A percentile compares a stretch with the other conserved stretches of the same genome.
Conservation (phyloP, 2,888 invertebrate species). For the Harpagoxenus sublaevis region DNA sequence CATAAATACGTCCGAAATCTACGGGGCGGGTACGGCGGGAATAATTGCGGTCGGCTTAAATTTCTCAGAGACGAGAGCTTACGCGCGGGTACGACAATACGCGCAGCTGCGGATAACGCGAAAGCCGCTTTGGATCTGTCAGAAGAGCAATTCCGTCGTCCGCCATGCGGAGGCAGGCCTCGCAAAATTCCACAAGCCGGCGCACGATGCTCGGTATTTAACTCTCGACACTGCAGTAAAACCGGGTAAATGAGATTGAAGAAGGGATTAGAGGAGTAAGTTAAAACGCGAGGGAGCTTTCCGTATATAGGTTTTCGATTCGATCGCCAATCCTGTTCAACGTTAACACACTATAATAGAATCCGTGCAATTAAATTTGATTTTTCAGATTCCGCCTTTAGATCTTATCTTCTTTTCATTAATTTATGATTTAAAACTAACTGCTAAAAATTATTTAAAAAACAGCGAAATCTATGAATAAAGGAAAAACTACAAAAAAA, state of each 20-base stretch:
- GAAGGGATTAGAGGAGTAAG: constrained; percentile 21
- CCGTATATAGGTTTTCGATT: not conserved
- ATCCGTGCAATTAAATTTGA: constrained; percentile 8
- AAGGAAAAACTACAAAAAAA: not conserved
- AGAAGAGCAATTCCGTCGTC: constrained; percentile 63
- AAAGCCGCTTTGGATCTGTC: constrained; percentile 70
- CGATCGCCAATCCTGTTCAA: not conserved
- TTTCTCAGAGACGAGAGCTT: constrained; percentile 41
- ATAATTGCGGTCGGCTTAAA: constrained; percentile 53
- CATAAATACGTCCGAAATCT: constrained; percentile 40
- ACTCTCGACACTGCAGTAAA: constrained; percentile 50
- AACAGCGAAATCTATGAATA: not conserved
- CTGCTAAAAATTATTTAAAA: not conserved
- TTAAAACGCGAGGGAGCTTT: constrained; percentile 10
- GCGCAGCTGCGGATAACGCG: constrained; percentile 60
- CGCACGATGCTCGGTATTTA: constrained; percentile 74
- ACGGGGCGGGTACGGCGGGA: not conserved
- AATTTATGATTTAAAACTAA: not conserved
- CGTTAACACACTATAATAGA: not conserved
- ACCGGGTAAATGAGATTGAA: constrained; percentile 34
- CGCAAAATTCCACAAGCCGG: constrained; percentile 61
- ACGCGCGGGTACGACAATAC: constrained; percentile 48
- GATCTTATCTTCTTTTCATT: not conserved
- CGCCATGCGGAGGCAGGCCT: constrained; percentile 38
- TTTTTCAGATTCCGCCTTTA: not conserved